Conservation (phyloP, 2,797 vertebrate species). For the Vipera latastei region DNA sequence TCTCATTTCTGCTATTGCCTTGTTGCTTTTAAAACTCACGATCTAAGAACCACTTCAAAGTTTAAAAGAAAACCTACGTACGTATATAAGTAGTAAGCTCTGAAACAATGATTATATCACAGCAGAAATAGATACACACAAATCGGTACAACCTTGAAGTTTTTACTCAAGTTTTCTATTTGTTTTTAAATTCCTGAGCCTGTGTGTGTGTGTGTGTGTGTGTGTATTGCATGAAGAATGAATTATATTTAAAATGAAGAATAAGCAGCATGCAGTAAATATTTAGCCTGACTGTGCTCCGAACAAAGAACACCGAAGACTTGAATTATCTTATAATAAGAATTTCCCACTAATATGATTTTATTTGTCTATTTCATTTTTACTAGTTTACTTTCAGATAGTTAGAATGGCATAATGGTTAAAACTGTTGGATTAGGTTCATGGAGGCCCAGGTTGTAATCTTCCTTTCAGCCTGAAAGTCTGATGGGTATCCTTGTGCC, state of each 20-base stretch:
- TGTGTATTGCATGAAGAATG: no score
- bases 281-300: background rate
- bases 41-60: background rate
- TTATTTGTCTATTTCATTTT: background rate
- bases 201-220: no score
- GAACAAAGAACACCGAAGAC: background rate
- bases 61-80: background rate
- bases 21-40: background rate
- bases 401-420: background rate
- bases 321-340: background rate
- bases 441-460: background rate
- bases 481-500: background rate
- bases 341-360: background rate
- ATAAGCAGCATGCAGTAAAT: background rate
- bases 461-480: background rate
- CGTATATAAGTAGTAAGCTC: background rate
- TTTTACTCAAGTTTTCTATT: background rate
- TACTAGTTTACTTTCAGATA: background rate
- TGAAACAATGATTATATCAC: background rate
- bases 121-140: background rate
- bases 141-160: background rate
- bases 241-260: background rate
- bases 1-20: background rate
- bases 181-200: background rate
- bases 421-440: background rate